phyloP scores from a whole-genome alignment of 2,113 vertebrate genomes.

The Gymnobelideus leadbeateri region DNA sequence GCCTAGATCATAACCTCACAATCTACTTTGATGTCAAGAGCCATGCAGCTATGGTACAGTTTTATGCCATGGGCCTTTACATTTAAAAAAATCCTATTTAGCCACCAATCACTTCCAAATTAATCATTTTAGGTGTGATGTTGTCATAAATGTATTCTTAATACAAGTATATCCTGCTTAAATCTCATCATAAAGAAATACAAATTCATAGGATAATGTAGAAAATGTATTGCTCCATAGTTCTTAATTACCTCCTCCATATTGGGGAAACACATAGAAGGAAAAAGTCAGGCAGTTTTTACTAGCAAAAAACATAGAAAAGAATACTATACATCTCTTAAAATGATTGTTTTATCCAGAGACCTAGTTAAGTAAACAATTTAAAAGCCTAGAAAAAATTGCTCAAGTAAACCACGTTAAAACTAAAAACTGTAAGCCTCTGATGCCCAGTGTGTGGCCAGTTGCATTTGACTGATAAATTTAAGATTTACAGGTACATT shows the following conservation, averaged over 20 bases:
- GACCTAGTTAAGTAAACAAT: constrained; percentile 19
- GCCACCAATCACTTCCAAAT: constrained; percentile 12
- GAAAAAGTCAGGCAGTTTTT: constrained; percentile 31
- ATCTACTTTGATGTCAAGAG: constrained; percentile 99
- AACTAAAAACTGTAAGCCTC: background rate
- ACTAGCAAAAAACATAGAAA: constrained; percentile 41
- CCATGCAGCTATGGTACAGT: constrained; percentile 91
- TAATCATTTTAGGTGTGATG: constrained; percentile 18
- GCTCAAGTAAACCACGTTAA: background rate
- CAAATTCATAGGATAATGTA: constrained; percentile 34
- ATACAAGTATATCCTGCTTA: constrained; percentile 18
- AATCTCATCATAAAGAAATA: constrained; percentile 28
- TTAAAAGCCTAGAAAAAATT: background rate
- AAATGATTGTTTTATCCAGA: background rate
- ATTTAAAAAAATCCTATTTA: constrained; percentile 24
- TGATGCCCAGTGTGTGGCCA: background rate
- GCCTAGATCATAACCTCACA: constrained; percentile 88
- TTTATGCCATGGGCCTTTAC: constrained; percentile 21
- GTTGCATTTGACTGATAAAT: background rate
- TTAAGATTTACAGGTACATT: background rate
- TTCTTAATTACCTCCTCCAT: constrained; percentile 20
- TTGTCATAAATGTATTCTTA: constrained; percentile 54
- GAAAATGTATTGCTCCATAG: background rate
- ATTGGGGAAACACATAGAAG: background rate
- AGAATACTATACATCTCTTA: background rate